Base-by-base conservation (phyloP, 2,797 vertebrate species). In the Acanthopagrus latus region DNA sequence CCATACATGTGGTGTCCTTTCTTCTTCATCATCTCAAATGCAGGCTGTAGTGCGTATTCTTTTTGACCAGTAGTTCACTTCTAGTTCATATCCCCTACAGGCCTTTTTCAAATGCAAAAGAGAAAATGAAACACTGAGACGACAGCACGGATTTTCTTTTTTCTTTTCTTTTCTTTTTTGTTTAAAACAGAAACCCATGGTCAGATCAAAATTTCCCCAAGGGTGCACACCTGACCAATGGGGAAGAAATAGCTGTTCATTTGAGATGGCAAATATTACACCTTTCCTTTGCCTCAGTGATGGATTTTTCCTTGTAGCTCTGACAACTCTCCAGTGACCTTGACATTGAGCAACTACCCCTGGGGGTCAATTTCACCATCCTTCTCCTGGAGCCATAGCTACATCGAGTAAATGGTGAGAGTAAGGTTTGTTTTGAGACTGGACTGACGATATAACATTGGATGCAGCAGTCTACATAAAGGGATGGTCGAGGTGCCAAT, bases 251-350 rank as follows among this genome's bases (percentile, higher is more conserved):
- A 63, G 60, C 73, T 85, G 78, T 85, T 88, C 78, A 83, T 88
- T 85, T 83, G 80, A 88, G 84, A 88, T 88, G 88, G 86, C 79
- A 90, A 91, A 88, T 88, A 80, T 82, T 71, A 77, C 84, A 87
- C 81, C 83, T 87, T 80, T 81, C 47, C 60, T 67, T 55, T 7
- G 41, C 78, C 47, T 52, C 64, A 5, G 80, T 84, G 82, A 91
- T 90, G 80, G 83, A 81, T 90, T 87, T 89, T 83, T 81, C 65
- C 76, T 68, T 82, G 84, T 80, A 76, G 74, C 56, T 73, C 71
- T 82, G 80, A 87, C 81, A 82, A 82, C 74, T 82, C 23, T 55
- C 74, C 16, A 48, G 68, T 88, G 88, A 91, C 92, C 88, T 89
- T 88, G 85, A 83, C 84, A 76, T 44, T 69, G 81, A 86, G 65